These are phyloP conservation scores for Holacanthus passer DNA, from an alignment of 2,113 vertebrate genomes.

Conservation along the genomic window DNA sequence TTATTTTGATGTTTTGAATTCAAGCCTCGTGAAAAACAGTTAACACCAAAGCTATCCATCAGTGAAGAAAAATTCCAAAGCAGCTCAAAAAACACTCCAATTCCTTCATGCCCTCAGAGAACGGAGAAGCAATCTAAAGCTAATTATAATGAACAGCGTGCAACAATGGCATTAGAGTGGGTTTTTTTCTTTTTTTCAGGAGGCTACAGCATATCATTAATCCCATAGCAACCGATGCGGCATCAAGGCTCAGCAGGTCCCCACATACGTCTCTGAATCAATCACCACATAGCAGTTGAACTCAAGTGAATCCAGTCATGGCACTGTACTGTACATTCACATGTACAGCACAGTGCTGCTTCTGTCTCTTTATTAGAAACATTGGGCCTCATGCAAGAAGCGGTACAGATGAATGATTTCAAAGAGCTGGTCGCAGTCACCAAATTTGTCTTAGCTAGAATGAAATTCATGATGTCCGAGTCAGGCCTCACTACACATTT, in stretches of 20 bases:
- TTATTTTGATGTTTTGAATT: conserved; percentile 4
- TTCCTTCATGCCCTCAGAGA: conserved; percentile 57
- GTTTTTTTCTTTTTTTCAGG: neutral
- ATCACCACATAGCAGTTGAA: conserved; percentile 19
- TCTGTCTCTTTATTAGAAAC: neutral
- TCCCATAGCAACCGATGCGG: conserved; percentile 72
- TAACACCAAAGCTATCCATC: conserved; percentile 37
- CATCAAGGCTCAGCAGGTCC: conserved; percentile 45
- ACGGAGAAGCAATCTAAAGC: conserved; percentile 67
- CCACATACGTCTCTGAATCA: conserved; percentile 23
- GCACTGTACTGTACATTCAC: neutral
- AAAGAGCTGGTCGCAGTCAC: neutral
- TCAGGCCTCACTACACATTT: neutral
- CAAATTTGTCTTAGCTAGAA: neutral
- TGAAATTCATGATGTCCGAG: neutral
- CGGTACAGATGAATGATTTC: neutral
- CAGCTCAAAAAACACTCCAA: conserved; percentile 32
- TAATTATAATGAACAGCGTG: conserved; percentile 80
- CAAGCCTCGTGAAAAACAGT: conserved; percentile 28
- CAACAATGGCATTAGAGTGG: conserved; percentile 62
- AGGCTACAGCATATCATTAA: conserved; percentile 73
- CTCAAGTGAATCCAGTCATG: neutral
- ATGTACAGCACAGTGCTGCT: too few species aligned
- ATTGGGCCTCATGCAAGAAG: neutral
- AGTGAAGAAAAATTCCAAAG: conserved; percentile 34